phyloP scores from a whole-genome alignment of 2,113 vertebrate species.

The Ailuropoda melanoleuca region DNA sequence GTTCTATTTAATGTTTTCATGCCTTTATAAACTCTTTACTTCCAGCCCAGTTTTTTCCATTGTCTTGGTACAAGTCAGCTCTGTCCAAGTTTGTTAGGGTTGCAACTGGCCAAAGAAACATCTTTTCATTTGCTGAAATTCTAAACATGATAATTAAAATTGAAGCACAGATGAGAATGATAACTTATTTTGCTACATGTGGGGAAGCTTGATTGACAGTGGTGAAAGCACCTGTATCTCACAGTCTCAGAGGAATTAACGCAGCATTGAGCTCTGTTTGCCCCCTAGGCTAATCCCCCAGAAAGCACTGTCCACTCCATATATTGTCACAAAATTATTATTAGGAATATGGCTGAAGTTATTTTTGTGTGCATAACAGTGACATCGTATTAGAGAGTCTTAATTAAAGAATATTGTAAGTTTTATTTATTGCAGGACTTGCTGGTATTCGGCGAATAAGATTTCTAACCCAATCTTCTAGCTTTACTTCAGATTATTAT shows the following conservation, averaged over 20 bases:
- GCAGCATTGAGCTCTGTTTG: neutral
- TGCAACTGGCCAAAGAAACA: slow-evolving; percentile 29
- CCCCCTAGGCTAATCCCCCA: neutral
- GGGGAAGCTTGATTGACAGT: neutral
- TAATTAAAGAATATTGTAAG: slow-evolving; percentile 2
- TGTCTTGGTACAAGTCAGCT: slow-evolving; percentile 27
- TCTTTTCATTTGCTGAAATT: slow-evolving; percentile 57
- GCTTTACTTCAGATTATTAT: slow-evolving; percentile 27
- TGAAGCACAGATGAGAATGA: slow-evolving; percentile 3
- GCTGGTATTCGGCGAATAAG: neutral
- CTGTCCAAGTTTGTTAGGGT: slow-evolving; percentile 40
- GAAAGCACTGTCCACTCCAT: neutral
- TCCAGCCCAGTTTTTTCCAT: slow-evolving; percentile 13
- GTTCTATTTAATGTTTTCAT: slow-evolving; percentile 40
- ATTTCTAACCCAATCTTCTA: neutral
- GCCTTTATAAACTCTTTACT: slow-evolving; percentile 41
- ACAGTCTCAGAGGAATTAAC: neutral
- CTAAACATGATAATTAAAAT: slow-evolving; percentile 50
- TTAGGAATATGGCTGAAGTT: neutral
- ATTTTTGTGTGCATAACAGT: neutral
- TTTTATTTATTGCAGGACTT: neutral
- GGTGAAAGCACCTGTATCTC: neutral
- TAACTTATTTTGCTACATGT: neutral
- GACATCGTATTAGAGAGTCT: neutral
- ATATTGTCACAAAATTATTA: neutral